Percentiles rank a stretch among this genome's conserved stretches.
Conservation (phyloP, 2,797 vertebrate species). For the Poeciliopsis gracilis region DNA sequence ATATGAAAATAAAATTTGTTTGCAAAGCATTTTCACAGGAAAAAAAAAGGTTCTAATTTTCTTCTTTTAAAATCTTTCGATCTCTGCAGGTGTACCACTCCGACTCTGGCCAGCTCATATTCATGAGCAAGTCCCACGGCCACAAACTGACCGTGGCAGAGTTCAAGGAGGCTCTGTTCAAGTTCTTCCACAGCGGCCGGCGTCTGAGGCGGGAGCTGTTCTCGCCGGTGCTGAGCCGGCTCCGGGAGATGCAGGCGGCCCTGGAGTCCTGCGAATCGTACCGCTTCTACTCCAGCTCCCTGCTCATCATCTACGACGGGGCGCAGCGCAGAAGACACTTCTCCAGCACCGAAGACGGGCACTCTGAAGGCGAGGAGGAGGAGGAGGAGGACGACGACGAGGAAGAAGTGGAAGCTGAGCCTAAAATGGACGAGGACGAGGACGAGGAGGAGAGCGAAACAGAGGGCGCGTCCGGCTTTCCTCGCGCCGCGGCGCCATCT, state of each 20-base stretch:
- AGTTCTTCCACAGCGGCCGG: conserved; percentile 94
- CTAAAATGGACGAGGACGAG: conserved; percentile 63
- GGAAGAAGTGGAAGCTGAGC: conserved; percentile 50
- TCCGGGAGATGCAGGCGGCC: conserved; percentile 89
- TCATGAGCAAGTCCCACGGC: conserved; percentile 96
- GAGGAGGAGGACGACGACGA: conserved; percentile 72
- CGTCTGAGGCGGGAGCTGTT: conserved; percentile 90
- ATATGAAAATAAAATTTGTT: not conserved
- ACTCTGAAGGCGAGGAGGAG: conserved; percentile 71
- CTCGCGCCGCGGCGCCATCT: conserved; percentile 52
- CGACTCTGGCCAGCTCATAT: conserved; percentile 91
- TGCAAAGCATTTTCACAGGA: not conserved
- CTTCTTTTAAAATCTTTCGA: not conserved
- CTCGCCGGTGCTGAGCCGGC: conserved; percentile 88
- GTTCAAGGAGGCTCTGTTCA: conserved; percentile 96
- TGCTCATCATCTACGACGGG: conserved; percentile 95
- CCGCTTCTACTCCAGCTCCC: conserved; percentile 96
- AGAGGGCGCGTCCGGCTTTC: conserved; percentile 74
- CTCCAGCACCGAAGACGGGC: conserved; percentile 57
- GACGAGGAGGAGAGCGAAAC: conserved; percentile 66
- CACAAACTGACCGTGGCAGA: conserved; percentile 89
- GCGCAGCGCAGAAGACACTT: conserved; percentile 75
- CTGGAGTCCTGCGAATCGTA: conserved; percentile 95
- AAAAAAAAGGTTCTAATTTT: not conserved
- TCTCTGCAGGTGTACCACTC: conserved; percentile 89